These are phyloP conservation scores for Sepiola atlantica DNA, from an alignment of 2,888 invertebrate genomes.

Conservation along the genomic window DNA sequence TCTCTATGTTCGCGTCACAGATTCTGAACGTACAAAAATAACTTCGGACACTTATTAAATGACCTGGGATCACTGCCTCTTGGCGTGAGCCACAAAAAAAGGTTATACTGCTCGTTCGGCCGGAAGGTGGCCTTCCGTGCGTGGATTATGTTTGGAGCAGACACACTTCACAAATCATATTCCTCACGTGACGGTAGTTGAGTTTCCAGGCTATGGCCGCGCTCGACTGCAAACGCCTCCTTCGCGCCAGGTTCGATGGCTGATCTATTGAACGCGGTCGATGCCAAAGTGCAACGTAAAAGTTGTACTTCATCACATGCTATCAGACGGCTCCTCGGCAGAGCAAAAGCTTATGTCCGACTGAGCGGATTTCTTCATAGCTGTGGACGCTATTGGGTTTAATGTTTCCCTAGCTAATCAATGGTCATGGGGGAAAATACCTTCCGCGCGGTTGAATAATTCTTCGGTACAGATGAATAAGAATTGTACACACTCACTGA, in stretches of 20 bases:
- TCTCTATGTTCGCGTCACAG: background rate
- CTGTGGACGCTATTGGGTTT: background rate
- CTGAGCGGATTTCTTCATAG: background rate
- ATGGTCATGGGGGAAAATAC: background rate
- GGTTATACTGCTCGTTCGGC: background rate
- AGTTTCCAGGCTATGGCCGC: background rate
- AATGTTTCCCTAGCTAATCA: background rate
- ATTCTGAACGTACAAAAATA: background rate
- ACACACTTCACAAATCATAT: background rate
- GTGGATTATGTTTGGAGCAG: background rate
- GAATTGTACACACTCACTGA: slow-evolving; percentile 15
- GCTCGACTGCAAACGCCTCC: background rate
- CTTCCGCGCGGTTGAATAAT: background rate
- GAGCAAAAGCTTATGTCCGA: background rate
- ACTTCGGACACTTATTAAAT: slow-evolving; percentile 2
- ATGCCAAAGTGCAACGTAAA: background rate
- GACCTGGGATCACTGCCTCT: background rate
- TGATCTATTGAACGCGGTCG: background rate
- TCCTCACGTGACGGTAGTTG: background rate
- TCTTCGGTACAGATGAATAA: slow-evolving; percentile 32
- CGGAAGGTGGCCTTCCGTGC: background rate
- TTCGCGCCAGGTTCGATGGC: background rate
- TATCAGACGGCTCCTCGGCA: background rate
- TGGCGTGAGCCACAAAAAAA: background rate
- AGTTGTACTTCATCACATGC: background rate